phyloP scores from a whole-genome alignment of 1,140 invertebrate species.

The Wiebesia pumilae region DNA sequence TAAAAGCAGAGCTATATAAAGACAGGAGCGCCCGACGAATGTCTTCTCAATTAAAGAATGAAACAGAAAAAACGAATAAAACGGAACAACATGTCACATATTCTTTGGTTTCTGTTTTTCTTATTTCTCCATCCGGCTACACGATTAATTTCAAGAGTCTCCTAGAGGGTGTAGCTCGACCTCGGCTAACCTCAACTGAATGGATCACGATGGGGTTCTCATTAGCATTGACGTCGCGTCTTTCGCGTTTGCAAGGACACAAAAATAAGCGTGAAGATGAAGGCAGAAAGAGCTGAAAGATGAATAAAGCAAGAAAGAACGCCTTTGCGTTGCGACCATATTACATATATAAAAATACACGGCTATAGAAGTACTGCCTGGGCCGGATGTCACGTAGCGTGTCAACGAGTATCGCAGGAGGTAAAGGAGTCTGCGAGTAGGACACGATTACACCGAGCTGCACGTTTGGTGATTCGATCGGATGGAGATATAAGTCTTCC shows the following conservation, averaged over 20 bases:
- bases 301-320: no score
- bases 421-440: neutral
- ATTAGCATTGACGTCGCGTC: constrained; percentile 39
- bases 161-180: no score
- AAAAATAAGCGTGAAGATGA: neutral
- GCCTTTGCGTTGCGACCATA: no score
- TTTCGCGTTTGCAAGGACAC: neutral
- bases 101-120: no score
- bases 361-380: neutral
- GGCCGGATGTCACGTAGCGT: constrained; percentile 49
- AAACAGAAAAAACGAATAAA: no score
- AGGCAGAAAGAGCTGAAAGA: neutral
- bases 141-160: no score
- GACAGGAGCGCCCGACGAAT: neutral
- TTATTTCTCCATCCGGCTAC: no score
- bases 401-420: neutral
- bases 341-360: neutral
- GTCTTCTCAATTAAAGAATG: no score
- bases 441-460: neutral
- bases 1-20: no score
- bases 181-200: neutral
- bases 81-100: no score
- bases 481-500: no score
- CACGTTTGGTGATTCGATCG: constrained; percentile 23
- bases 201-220: neutral